Evolutionary conservation across 2,888 invertebrate species (phyloP), one percentile per base, ranked within the genome.

Genomic region (Mesorhabditis sp.): DNA sequence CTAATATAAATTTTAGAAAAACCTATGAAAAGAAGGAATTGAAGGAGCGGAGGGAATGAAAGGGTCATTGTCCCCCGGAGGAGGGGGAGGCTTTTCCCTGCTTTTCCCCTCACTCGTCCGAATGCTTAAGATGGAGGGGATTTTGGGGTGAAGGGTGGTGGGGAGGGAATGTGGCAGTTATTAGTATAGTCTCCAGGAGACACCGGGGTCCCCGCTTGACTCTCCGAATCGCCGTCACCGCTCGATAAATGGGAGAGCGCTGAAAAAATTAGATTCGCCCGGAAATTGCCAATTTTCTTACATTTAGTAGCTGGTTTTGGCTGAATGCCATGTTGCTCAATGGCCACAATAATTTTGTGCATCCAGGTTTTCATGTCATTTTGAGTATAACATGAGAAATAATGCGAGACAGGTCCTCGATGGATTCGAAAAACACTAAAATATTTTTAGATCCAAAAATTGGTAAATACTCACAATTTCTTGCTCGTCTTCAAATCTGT

Each of bases 401-500:
- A 76, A 71, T 77, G 77, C 58, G 75, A 75, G 65, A 76, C 44
- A 15, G 73, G 71, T 4, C 73, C 66, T 13, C 75, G 74, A 45
- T 75, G 74, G 44, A 80, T 72, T 50, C 77, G 77, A 69, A 80
- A 80, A 3, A 80, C 78, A 70, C 80, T 80, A 73, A 71, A 77
- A 69, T 66, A 45, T 62, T n/a, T 45, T 4, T 45, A n/a, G 13
- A 42, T 67, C 4, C 44, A 10, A 42, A n/a, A 7, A 65, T 28
- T 50, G n/a, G 4, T 45, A 63, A 28, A n/a, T 45, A 70, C 76
- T 73, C 63, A 83, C 82, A 79, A 76, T 71, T 84, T 83, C 67
- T 84, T 84, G 44, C 80, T 77, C 3, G 83, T 84, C 66, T 80
- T 79, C 70, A 83, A 70, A 64, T 81, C 76, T 5, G 80, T 73